Base-by-base conservation (phyloP, 1,140 invertebrate genomes). In the Formica exsecta region DNA sequence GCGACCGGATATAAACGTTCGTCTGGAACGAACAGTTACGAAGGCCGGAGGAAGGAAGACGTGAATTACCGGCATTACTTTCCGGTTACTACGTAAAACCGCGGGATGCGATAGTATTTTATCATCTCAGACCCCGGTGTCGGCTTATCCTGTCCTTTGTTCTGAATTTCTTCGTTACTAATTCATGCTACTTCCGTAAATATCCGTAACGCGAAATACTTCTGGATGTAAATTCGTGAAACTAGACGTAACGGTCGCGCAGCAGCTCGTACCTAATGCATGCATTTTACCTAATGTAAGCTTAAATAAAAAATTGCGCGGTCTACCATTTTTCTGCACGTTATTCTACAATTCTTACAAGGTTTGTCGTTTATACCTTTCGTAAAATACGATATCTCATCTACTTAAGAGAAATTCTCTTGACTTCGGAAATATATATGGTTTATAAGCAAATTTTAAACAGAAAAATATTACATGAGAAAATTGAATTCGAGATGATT, bases 251-350 rank as follows among this genome's bases (percentile, higher is more conserved):
- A 73, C 36, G 66, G 65, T 79, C 38, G 51, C 79, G 25, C 25
- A n/a, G 66, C 79, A 22, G 32, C 38, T 80, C 48, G 36, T 54
- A 70, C 51, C 48, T 70, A 70, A 80, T 70, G 41, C 38, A 71
- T 70, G 65, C 68, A 59, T 73, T 81, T 81, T 81, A 44, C 66
- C 54, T 74, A 48, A 83, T 74, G 79, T 61, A 61, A 73, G 54
- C 25, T 83, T 74, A 74, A 83, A 83, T 83, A 83, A 83, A 83
- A 73, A 83, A 73, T 74, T 44, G 64, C 76, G 54, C 3, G n/a
- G 9, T 61, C 68, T 19, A 8, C 38, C 38, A 73, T 83, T 83
- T 74, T 44, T 73, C 68, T 4, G 32, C 25, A 9, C 54, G 38
- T 74, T 61, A 74, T 48, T 29, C 25, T 74, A 25, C 68, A 61